Evolutionary conservation across 2,113 vertebrate genomes (phyloP).

Genomic region (Mormyrus iriodes): DNA sequence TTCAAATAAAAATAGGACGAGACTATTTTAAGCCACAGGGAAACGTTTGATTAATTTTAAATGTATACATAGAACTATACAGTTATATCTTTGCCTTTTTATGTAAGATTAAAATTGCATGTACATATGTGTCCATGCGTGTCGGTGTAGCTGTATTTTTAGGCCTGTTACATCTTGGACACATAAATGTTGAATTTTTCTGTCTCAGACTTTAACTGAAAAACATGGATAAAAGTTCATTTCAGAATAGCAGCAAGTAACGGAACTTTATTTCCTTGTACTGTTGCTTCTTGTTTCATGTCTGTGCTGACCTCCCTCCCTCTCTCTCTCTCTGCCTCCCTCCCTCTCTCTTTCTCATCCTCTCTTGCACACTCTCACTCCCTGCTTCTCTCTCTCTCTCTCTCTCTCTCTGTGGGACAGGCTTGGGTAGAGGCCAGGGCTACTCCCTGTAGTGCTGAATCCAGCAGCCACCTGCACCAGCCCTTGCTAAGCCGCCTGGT

Average conservation of each 20-base stretch:
- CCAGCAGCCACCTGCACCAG: constrained; percentile 79
- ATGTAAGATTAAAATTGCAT: neutral
- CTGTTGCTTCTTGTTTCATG: constrained; percentile 23
- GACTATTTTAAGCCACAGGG: neutral
- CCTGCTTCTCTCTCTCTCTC: neutral
- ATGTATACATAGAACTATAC: too few relatives aligned
- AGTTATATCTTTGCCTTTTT: too few relatives aligned
- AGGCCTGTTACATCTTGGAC: neutral
- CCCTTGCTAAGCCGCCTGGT: constrained; percentile 55
- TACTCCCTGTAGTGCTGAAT: constrained; percentile 80
- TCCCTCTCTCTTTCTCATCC: neutral
- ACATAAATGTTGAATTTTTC: constrained; percentile 7
- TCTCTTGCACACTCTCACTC: too few relatives aligned
- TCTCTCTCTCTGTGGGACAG: constrained; percentile 46
- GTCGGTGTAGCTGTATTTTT: neutral
- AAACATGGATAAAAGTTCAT: neutral
- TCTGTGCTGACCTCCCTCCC: constrained; percentile 11
- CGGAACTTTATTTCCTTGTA: constrained; percentile 18
- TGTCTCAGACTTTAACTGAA: neutral
- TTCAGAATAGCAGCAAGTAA: neutral
- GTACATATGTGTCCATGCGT: neutral
- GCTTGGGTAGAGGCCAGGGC: constrained; percentile 77
- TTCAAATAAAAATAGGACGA: neutral
- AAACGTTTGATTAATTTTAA: neutral
- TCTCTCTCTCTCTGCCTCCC: neutral